Base-by-base conservation (phyloP, 2,888 invertebrate genomes). In the Uloborus plumipes region DNA sequence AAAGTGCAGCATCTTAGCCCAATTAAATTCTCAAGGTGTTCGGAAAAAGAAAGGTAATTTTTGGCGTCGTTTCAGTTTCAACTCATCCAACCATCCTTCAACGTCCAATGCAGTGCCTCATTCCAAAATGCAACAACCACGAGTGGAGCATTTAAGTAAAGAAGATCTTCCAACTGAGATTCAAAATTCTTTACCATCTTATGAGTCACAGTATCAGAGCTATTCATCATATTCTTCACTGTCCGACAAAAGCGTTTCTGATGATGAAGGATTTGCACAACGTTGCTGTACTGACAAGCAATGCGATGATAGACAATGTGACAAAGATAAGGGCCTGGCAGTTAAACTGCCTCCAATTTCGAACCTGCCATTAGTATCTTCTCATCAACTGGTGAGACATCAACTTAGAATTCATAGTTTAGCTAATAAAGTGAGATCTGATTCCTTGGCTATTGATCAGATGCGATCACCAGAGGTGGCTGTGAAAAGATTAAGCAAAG, bases 91-190 rank as follows among this genome's bases (percentile, higher is more conserved):
- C 20, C 49, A 62, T 61, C 64, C 64, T 13, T 77, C 77, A 11
- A 71, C 73, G 20, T 69, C 74, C 39, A 66, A 20, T 31, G 16
- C 66, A 49, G 47, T 55, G 22, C 61, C 67, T 18, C 72, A 61
- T 16, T 53, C 65, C 39, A 73, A 53, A 26, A 26, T 65, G 15
- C 79, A 55, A 16, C 73, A 71, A 4, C 55, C 64, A 2, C 62
- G 55, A 1, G 20, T 64, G n/a, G 80, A 81, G 13, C 80, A 81
- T 58, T 53, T 81, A 16, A 81, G 80, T 51, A 62, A 53, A 50
- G 80, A 81, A 39, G 80, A 81, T 18, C 74, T 81, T 51, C 80
- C 80, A 11, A 70, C 80, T n/a, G 80, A 81, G 49, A 81, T 81
- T 18, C 78, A 79, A 47, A 66, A 65, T 70, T 81, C 81, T 16